A percentile compares a stretch with the other conserved stretches of the same genome.
These are phyloP conservation scores for Loriculus beryllinus DNA, from an alignment of 2,797 vertebrate species.

Conservation along the genomic window DNA sequence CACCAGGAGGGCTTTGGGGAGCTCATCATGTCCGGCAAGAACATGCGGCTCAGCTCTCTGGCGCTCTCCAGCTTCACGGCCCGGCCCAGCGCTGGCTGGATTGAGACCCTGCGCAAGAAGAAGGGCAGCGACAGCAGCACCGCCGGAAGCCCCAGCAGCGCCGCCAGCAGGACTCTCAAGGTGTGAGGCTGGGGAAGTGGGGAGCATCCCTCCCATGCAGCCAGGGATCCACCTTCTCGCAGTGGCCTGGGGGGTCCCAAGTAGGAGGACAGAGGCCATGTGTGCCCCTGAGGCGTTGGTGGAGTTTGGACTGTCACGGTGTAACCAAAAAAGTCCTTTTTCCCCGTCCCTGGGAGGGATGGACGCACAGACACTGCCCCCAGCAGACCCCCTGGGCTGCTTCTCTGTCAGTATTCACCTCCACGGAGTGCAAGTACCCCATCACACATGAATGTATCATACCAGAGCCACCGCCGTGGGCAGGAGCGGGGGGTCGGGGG, in stretches of 20 bases:
- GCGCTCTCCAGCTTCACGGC: slow-evolving; percentile 83
- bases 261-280: background rate
- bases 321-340: slow-evolving; percentile 13
- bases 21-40: slow-evolving; percentile 93
- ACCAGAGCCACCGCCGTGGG: slow-evolving; percentile 17
- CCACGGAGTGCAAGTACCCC: background rate
- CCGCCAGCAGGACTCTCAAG: slow-evolving; percentile 25
- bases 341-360: background rate
- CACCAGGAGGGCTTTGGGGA: slow-evolving; percentile 95
- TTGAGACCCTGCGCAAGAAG: slow-evolving; percentile 89
- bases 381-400: background rate
- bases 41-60: slow-evolving; percentile 91
- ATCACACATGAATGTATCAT: slow-evolving; percentile 67
- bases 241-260: fast-evolving
- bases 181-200: slow-evolving; percentile 57
- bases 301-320: background rate
- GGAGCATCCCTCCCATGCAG: background rate
- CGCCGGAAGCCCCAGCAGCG: slow-evolving; percentile 63
- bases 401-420: slow-evolving; percentile 27
- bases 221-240: background rate
- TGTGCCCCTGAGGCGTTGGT: background rate
- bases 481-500: background rate
- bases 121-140: slow-evolving; percentile 51
- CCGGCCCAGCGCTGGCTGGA: slow-evolving; percentile 87
- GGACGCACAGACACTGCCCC: background rate